Evolutionary conservation across 2,797 vertebrate genomes (phyloP), one percentile per base, ranked within the genome.

Genomic region (Hypotaenidia okinawae): DNA sequence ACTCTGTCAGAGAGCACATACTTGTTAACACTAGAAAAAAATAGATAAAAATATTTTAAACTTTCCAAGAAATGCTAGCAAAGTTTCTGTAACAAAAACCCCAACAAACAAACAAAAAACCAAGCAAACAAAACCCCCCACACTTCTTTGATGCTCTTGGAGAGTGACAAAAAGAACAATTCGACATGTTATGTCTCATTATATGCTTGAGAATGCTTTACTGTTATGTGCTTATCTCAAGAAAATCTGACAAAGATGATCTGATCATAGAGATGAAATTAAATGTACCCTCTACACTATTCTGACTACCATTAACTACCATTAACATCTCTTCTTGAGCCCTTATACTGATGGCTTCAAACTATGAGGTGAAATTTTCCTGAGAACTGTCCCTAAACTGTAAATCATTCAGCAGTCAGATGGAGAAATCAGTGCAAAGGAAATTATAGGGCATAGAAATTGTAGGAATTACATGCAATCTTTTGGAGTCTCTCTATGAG

Each of bases 1-100:
- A 0, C 9, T 64, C 5, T 70, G 19, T 16, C 11, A 72, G 16
- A 86, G 2, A 49, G 0, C 1, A 47, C 2, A 2, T 15, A 19
- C 23, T 55, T 66, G 3, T 28, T 59, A 47, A 52, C 4, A 39
- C 4, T 16, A 27, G 6, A 58, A 59, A 59, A 47, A 24, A 4
- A 33, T 2, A 13, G 2, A 58, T 11, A 0, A 66, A 87, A 87
- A 33, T 9, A 74, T 2, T 15, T n/a, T 0, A 16, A 52, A 11
- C 5, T 39, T 89, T 78, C 13, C 17, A 59, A 54, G 37, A 75
- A 75, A 39, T 2, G 2, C 2, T 7, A 49, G 6, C 1, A 54
- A 74, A 73, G 1, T 28, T 70, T 62, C 10, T 32, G 5, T 32
- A 1, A 24, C 9, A 78, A 70, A 47, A 8, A 45, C 17, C 17